Conservation (phyloP, 2,888 invertebrate genomes). For the Scaptomyza reducta region DNA sequence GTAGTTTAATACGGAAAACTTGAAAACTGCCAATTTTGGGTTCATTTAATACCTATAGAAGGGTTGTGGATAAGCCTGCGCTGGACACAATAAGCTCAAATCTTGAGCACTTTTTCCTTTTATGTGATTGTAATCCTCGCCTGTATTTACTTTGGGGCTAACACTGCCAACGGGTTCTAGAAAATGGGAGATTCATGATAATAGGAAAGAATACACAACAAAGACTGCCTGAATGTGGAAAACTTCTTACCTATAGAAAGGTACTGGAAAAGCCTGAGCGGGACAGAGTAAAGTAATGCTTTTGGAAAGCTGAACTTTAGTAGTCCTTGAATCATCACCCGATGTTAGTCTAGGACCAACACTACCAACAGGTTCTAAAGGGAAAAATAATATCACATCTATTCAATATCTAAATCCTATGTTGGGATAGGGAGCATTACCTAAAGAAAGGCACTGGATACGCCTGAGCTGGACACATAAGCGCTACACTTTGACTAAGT, state of each 20-base stretch:
- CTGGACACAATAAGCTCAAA: slow-evolving; percentile 86
- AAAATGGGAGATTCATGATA: slow-evolving; percentile 21
- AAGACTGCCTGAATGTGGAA: slow-evolving; percentile 63
- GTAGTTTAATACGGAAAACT: not conserved
- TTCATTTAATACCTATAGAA: slow-evolving; percentile 86
- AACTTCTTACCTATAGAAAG: slow-evolving; percentile 87
- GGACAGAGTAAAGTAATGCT: slow-evolving; percentile 86
- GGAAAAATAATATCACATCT: not conserved
- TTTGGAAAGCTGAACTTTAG: slow-evolving; percentile 84
- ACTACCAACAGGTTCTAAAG: slow-evolving; percentile 85
- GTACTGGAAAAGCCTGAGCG: slow-evolving; percentile 89
- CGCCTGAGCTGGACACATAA: slow-evolving; percentile 91
- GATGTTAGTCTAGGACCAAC: slow-evolving; percentile 88
- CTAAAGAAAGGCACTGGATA: slow-evolving; percentile 88
- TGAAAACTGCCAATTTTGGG: slow-evolving; percentile 55
- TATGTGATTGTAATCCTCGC: slow-evolving; percentile 86
- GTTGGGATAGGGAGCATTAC: slow-evolving; percentile 82
- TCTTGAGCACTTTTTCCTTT: slow-evolving; percentile 84
- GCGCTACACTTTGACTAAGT: slow-evolving; percentile 85
- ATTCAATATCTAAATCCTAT: slow-evolving; percentile 10
- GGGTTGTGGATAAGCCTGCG: slow-evolving; percentile 88
- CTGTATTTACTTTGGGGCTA: slow-evolving; percentile 88
- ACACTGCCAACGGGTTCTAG: slow-evolving; percentile 84
- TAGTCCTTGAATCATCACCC: slow-evolving; percentile 87
- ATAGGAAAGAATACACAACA: not conserved